Evolutionary conservation across 2,888 invertebrate genomes (phyloP), one percentile per base, ranked within the genome.

Genomic region (Ichneumoninae sp.): DNA sequence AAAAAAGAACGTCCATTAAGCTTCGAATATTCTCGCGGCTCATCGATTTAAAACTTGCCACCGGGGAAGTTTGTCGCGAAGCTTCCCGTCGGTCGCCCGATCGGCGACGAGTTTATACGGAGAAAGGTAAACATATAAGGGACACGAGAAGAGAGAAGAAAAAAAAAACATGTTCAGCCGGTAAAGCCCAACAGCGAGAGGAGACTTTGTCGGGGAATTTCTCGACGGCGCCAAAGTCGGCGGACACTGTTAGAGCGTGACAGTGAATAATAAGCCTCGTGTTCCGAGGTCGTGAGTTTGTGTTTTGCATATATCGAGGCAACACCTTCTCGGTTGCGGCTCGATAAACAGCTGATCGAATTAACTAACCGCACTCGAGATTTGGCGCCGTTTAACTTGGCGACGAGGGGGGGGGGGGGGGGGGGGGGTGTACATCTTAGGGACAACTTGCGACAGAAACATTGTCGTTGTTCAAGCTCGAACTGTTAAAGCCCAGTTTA

Each of bases 1-100:
- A 40, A 68, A 44, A 69, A 70, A 63, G 22, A 57, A 65, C 50
- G 74, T 63, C 63, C 57, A 78, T 78, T 57, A 81, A 81, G 84
- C 74, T 78, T 57, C 65, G 66, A 81, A 84, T 70, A 75, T 79
- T 70, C 57, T 75, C 74, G 77, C 54, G 22, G 70, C 74, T 78
- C 74, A 78, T 81, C 81, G 81, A 75, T 84, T 75, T 66, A 19
- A 75, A 81, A 81, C 78, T 78, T 69, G 54, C 52, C 30, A 52
- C 36, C 10, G 7, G 26, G 19, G 30, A 84, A 78, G 66, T 70
- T 81, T 78, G 10, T 36, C 74, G 13, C 47, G 40, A 36, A 13
- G 63, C 74, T 57, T 70, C 47, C 13, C 33, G 3, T 65, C 75
- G 73, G 8, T 70, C 54, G 7, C 76, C 22, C 60, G 33, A 68